Base-by-base conservation (phyloP, 2,113 vertebrate species). In the Puffinus mauretanicus region DNA sequence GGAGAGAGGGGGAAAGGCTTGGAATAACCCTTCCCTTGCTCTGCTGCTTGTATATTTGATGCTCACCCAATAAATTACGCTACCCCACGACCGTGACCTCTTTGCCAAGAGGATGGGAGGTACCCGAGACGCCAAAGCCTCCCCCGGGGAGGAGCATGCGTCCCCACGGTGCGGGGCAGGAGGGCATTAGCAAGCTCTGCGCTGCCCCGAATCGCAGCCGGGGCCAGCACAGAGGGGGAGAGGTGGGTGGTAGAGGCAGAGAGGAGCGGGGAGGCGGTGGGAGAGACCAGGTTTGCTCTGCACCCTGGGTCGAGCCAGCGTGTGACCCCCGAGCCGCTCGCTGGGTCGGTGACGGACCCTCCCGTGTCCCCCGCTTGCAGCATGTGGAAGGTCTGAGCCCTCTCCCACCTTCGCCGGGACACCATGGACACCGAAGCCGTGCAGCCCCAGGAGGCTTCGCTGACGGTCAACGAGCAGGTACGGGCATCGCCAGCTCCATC, bases 381-480 rank as follows among this genome's bases (percentile, higher is more conserved):
- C 94, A 99, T 98, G 98, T 87, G 91, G 97, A 96, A 97, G 89
- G 95, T 93, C 96, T 97, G 97, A 98, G 92, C 61, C 89, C 72
- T 88, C 79, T 65, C 49, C 51, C 79, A 47, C 69, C 67, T 19
- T 34, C 0, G 2, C 88, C 90, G 90, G 95, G 86, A 65, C 97
- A 95, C 96, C 96, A 99, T 99, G 99, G 99, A 99, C 96, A 97
- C 98, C 19, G 98, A 98, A 94, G 98, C 98, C 7, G 97, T 97
- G 81, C 97, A 98, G 75, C 95, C 97, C 90, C 98, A 98, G 90
- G 98, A 99, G 95, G 98, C 98, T 24, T 97, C 99, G 27, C 98
- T 99, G 88, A 99, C 98, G 42, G 98, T 99, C 96, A 99, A 99
- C 27, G 99, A 99, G 96, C 99, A 99, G 99, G 99, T 99, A 98